Evolutionary conservation across 2,113 vertebrate genomes (phyloP).

Genomic region (Burhinus bistriatus): DNA sequence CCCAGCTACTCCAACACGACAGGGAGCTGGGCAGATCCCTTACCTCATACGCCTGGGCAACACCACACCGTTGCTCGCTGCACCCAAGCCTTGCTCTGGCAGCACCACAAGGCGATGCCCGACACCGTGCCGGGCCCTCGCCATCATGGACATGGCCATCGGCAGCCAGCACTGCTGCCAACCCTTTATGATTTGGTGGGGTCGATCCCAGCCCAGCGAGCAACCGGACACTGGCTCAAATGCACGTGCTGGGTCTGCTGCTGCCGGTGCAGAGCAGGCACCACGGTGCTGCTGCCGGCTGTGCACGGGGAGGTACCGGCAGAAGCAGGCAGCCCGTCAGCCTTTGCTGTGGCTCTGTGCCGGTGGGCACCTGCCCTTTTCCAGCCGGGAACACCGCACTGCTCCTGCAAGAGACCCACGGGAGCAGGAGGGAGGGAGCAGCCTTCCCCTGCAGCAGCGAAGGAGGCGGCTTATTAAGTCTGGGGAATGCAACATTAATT

Average conservation of each 20-base stretch:
- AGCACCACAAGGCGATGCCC: background rate
- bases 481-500: background rate
- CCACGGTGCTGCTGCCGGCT: background rate
- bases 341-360: background rate
- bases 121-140: rapidly evolving
- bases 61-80: background rate
- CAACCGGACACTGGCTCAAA: background rate
- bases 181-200: rapidly evolving
- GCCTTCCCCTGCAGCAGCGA: background rate
- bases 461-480: background rate
- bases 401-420: background rate
- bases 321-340: background rate
- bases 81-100: background rate
- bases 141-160: rapidly evolving
- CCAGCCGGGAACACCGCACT: background rate
- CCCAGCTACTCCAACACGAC: background rate
- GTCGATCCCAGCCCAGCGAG: background rate
- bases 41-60: too few relatives aligned
- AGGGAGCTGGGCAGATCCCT: background rate
- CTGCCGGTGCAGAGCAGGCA: background rate
- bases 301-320: background rate
- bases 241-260: too few relatives aligned
- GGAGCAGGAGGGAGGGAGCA: background rate
- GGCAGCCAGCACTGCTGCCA: too few relatives aligned
- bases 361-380: too few relatives aligned